Percentiles rank a stretch among this genome's conserved stretches.
These are phyloP conservation scores for Varecia variegata DNA, from an alignment of 2,797 vertebrate species.

Conservation along the genomic window DNA sequence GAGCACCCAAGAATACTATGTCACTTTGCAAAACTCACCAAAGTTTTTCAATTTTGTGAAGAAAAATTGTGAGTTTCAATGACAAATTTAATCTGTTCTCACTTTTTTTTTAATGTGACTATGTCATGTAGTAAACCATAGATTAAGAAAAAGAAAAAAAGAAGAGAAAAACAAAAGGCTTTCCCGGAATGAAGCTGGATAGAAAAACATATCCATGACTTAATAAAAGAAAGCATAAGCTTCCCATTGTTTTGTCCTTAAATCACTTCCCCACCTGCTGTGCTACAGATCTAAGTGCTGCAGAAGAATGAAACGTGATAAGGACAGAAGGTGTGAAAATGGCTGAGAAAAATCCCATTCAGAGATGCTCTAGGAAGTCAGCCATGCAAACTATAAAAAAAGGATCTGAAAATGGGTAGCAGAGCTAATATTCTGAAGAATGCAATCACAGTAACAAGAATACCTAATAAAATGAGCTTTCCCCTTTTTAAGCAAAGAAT, in stretches of 20 bases:
- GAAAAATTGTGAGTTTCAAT: constrained; percentile 7
- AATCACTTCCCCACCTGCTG: neutral
- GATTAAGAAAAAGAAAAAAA: neutral
- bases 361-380: neutral
- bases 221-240: neutral
- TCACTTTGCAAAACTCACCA: neutral
- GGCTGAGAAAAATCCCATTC: constrained; percentile 14
- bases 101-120: neutral
- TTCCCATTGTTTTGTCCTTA: neutral
- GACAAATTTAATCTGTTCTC: constrained; percentile 29
- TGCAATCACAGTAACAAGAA: neutral
- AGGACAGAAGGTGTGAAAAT: neutral
- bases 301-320: neutral
- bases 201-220: neutral
- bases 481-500: constrained; percentile 40
- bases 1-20: neutral
- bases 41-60: neutral
- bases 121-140: neutral
- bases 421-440: constrained; percentile 15
- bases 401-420: constrained; percentile 10
- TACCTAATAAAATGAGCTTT: constrained; percentile 37
- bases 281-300: neutral
- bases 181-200: neutral
- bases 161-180: neutral
- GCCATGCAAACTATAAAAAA: neutral